Conservation (phyloP, 2,797 vertebrate species). For the Oreortyx pictus region DNA sequence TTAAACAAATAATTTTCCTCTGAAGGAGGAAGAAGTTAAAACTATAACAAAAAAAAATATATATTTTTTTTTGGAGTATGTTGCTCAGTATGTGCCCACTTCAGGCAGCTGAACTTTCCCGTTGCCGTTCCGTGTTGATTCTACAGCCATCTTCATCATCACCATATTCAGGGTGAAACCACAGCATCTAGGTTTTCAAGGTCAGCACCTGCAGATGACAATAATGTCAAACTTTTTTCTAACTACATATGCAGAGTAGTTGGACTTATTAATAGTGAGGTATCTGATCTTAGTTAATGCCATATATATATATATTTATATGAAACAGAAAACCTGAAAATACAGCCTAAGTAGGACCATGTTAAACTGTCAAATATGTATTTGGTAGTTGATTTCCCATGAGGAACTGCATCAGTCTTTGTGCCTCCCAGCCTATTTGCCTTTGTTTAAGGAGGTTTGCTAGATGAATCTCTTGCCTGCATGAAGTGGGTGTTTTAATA, state of each 20-base stretch:
- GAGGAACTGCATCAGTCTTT: background rate
- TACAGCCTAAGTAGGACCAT: background rate
- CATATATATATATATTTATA: too few species aligned
- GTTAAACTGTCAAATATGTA: background rate
- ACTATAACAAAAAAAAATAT: background rate
- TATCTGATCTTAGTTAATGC: too few species aligned
- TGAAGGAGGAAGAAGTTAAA: fast-evolving
- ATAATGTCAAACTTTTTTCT: background rate
- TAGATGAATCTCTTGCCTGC: background rate
- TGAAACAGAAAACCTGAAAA: background rate
- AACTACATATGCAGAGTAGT: background rate
- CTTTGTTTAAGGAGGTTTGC: background rate
- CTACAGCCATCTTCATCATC: background rate
- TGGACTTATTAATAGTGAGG: background rate
- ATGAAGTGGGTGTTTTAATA: background rate
- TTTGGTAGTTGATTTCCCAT: background rate
- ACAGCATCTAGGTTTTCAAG: background rate
- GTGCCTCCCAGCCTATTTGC: background rate
- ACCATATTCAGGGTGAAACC: background rate
- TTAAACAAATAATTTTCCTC: background rate
- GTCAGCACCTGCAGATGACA: background rate
- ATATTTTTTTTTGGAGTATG: background rate
- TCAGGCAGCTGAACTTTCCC: background rate
- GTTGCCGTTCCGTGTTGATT: background rate
- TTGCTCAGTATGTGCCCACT: background rate